phyloP scores from a whole-genome alignment of 2,797 vertebrate species.

The Malurus leucopterus region DNA sequence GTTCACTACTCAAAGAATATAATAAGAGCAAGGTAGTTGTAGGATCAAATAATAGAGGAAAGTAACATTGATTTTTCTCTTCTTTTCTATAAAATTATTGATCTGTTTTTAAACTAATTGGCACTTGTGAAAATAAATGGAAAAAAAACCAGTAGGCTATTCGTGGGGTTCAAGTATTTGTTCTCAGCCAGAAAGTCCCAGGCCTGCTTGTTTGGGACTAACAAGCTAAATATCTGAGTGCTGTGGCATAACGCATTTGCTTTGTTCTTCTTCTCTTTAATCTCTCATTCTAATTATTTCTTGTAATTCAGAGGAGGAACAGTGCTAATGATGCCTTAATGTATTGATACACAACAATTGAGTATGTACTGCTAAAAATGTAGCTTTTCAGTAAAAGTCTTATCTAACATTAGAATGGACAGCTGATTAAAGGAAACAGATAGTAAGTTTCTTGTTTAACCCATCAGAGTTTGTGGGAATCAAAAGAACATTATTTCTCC shows the following conservation, averaged over 20 bases:
- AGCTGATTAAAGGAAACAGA: background rate
- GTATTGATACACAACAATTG: background rate
- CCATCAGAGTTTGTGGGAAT: background rate
- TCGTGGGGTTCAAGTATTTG: slow-evolving; percentile 46
- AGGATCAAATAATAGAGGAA: background rate
- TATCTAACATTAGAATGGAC: background rate
- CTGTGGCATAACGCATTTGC: background rate
- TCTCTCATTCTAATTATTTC: slow-evolving; percentile 24
- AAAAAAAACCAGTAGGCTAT: background rate
- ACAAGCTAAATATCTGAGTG: slow-evolving; percentile 6
- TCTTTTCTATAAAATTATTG: slow-evolving; percentile 24
- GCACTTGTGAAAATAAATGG: slow-evolving; percentile 57
- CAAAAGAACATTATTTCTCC: background rate
- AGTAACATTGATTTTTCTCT: slow-evolving; percentile 34
- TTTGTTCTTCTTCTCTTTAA: slow-evolving; percentile 56
- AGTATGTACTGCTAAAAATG: background rate
- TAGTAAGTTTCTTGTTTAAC: background rate
- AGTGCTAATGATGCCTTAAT: background rate
- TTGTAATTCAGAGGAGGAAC: background rate
- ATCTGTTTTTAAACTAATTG: slow-evolving; percentile 65
- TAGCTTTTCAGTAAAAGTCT: background rate
- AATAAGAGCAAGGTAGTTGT: background rate
- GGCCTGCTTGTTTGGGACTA: background rate
- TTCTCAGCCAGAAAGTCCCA: background rate
- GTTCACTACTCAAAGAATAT: background rate